Conservation (phyloP, 2,888 invertebrate species). For the Steromphala cineraria region DNA sequence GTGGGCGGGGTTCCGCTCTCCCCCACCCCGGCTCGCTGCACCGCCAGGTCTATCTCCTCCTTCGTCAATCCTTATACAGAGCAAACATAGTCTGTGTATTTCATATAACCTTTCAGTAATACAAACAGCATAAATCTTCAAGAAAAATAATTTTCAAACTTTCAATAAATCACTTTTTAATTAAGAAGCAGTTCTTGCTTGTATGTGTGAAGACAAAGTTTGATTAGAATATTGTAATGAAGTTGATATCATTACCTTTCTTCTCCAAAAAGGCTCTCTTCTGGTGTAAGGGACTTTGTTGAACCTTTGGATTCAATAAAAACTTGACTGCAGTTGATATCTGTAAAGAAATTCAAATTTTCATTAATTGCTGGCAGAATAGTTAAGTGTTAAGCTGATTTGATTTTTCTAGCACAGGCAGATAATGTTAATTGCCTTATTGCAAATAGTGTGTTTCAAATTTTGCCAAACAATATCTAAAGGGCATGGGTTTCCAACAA, state of each 20-base stretch:
- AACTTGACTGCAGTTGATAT: slow-evolving; percentile 90
- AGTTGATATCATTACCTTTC: too few species aligned
- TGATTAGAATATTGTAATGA: too few species aligned
- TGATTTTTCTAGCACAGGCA: too few species aligned
- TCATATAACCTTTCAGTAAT: too few species aligned
- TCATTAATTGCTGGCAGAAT: background rate
- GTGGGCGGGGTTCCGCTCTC: background rate
- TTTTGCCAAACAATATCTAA: too few species aligned
- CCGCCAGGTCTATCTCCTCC: slow-evolving; percentile 65
- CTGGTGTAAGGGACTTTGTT: slow-evolving; percentile 84
- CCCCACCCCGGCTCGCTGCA: slow-evolving; percentile 57
- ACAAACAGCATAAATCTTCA: too few species aligned
- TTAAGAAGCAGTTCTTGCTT: too few species aligned
- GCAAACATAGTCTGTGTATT: too few species aligned
- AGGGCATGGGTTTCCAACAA: too few species aligned
- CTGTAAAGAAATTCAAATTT: slow-evolving; percentile 77
- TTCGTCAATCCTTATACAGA: slow-evolving; percentile 57
- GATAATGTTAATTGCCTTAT: background rate
- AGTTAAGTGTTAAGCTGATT: background rate
- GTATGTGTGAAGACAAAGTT: background rate
- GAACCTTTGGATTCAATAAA: slow-evolving; percentile 89
- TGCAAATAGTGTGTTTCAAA: too few species aligned
- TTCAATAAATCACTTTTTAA: too few species aligned
- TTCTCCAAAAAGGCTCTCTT: slow-evolving; percentile 80
- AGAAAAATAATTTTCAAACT: too few species aligned